phyloP scores from a whole-genome alignment of 1,140 invertebrate species.

The Drosophila punjabiensis region DNA sequence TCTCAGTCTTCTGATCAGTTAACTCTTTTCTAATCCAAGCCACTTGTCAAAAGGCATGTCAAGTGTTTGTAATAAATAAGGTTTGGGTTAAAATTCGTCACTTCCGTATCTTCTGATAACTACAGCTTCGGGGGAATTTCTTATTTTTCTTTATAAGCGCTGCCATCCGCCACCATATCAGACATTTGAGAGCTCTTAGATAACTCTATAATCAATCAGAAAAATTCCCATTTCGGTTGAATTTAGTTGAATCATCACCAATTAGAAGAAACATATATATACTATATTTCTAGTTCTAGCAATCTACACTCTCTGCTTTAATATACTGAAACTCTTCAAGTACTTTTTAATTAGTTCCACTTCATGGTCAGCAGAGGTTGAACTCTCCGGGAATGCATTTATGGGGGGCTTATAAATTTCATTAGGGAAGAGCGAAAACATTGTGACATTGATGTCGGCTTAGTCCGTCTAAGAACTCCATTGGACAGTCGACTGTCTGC shows the following conservation, averaged over 20 bases:
- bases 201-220: conserved; percentile 8
- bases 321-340: not conserved
- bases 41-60: not conserved
- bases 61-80: not conserved
- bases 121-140: not conserved
- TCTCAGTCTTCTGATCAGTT: not conserved
- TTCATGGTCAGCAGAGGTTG: not conserved
- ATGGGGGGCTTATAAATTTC: conserved; percentile 38
- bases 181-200: not conserved
- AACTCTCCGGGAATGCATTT: conserved; percentile 4
- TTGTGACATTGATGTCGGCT: conserved; percentile 47
- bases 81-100: not conserved
- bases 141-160: not conserved
- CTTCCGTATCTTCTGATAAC: not conserved
- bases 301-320: not conserved
- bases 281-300: not conserved
- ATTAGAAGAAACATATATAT: not conserved
- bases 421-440: conserved; percentile 49
- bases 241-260: not conserved
- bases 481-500: conserved; percentile 16
- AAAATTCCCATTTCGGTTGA: no score
- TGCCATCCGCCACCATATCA: not conserved
- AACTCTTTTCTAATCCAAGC: not conserved
- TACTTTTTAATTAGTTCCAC: conserved; percentile 53
- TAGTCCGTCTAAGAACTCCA: conserved; percentile 35